Conservation (phyloP, 2,888 invertebrate species). For the Heliconius ethilla region DNA sequence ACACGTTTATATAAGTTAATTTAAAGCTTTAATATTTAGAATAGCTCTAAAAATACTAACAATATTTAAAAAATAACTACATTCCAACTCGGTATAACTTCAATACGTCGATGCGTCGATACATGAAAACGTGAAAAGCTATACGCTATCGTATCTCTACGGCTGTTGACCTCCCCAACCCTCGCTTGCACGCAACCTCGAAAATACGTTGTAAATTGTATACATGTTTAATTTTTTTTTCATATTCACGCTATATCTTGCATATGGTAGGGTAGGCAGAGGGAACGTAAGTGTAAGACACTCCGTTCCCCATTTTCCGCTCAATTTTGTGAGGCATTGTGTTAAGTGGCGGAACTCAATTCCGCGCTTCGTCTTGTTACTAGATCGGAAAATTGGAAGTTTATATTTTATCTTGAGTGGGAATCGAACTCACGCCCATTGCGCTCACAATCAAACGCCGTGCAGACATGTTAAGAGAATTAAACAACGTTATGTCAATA, state of each 20-base stretch:
- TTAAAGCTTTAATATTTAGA: too few species aligned
- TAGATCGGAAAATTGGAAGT: too few species aligned
- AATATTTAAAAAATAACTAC: background rate
- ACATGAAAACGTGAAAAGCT: slow-evolving; percentile 38
- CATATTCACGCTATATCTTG: background rate
- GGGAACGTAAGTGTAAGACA: background rate
- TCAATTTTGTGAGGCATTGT: too few species aligned
- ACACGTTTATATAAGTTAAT: too few species aligned
- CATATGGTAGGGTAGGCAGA: background rate
- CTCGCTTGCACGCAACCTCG: slow-evolving; percentile 37
- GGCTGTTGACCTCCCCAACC: slow-evolving; percentile 37
- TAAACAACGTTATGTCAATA: slow-evolving; percentile 1
- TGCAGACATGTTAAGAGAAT: too few species aligned
- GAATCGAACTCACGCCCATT: too few species aligned
- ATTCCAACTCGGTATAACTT: background rate
- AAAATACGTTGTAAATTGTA: slow-evolving; percentile 35
- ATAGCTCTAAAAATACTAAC: background rate
- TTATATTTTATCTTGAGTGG: too few species aligned
- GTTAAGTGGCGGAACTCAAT: background rate
- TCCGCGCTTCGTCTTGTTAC: too few species aligned
- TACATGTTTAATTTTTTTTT: background rate
- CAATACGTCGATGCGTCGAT: slow-evolving; percentile 22
- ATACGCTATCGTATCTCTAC: slow-evolving; percentile 36
- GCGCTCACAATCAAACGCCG: too few species aligned
- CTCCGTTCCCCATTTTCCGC: background rate